phyloP scores from a whole-genome alignment of 2,888 invertebrate species.

The Eudasyphora cyanicolor region DNA sequence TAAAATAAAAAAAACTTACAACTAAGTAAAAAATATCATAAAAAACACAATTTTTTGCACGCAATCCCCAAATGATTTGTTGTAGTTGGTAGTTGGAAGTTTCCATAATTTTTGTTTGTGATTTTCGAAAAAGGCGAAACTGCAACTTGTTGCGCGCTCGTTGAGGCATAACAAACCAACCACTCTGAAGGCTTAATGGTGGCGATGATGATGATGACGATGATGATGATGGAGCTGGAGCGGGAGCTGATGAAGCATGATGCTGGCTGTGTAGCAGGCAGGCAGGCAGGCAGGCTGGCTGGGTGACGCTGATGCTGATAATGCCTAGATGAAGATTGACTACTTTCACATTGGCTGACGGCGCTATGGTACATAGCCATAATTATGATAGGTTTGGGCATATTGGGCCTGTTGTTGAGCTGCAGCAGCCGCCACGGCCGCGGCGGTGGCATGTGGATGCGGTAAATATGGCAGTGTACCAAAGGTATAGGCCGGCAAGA shows the following conservation, averaged over 20 bases:
- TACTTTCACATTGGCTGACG: conserved; percentile 9
- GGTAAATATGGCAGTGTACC: conserved; percentile 75
- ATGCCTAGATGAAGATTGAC: not conserved
- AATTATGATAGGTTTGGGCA: conserved; percentile 76
- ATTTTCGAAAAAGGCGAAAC: conserved; percentile 15
- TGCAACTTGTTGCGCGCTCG: conserved; percentile 14
- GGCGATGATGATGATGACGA: not conserved
- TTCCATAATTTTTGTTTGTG: not conserved
- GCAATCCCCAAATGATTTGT: conserved; percentile 10
- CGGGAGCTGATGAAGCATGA: too few relatives aligned
- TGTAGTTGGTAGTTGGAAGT: not conserved
- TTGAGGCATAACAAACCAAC: conserved; percentile 55
- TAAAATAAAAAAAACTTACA: not conserved
- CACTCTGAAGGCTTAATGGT: not conserved
- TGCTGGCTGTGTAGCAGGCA: too few relatives aligned
- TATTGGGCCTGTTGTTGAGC: conserved; percentile 71
- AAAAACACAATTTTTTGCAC: conserved; percentile 19
- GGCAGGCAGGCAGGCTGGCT: not conserved
- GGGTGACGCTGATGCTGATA: not conserved
- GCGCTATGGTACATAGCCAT: conserved; percentile 74
- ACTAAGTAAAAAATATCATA: conserved; percentile 12
- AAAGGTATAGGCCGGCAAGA: conserved; percentile 75
- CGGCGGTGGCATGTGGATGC: conserved; percentile 68
- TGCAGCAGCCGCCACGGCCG: conserved; percentile 67
- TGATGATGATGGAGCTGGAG: not conserved